These are phyloP conservation scores for Lasiommata megera DNA, from an alignment of 2,888 invertebrate genomes.

Conservation along the genomic window DNA sequence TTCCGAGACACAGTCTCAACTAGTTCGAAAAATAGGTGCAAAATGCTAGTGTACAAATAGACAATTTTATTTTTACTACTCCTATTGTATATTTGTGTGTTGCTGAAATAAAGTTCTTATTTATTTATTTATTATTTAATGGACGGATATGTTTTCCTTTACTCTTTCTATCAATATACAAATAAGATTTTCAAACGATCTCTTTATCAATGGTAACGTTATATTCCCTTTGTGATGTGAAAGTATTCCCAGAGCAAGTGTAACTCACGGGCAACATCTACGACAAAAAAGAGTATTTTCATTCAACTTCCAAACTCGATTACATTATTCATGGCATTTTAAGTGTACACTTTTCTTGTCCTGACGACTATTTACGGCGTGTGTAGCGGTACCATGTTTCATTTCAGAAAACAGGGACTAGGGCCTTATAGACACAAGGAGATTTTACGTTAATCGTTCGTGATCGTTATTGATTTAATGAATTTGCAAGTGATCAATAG, in stretches of 20 bases:
- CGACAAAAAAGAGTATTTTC: constrained; percentile 7
- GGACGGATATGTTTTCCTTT: not conserved
- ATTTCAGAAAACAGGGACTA: not conserved
- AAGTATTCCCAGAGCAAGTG: not conserved
- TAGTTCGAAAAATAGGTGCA: no score
- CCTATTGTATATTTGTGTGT: no score
- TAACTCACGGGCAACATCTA: constrained; percentile 3
- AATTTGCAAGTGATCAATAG: no score
- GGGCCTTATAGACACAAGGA: no score
- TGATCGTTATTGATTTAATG: no score
- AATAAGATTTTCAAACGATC: not conserved
- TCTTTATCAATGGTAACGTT: not conserved
- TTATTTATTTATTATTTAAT: not conserved
- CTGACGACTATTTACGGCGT: constrained; percentile 1
- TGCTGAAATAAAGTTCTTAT: no score
- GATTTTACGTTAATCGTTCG: no score
- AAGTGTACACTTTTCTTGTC: constrained; percentile 19
- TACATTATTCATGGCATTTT: constrained; percentile 18
- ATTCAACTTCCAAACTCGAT: constrained; percentile 11
- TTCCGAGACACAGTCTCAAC: no score
- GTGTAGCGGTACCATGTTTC: not conserved
- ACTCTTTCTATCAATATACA: not conserved
- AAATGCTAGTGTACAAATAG: no score
- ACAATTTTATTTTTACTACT: no score
- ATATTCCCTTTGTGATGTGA: not conserved